Base-by-base conservation (phyloP, 2,113 vertebrate genomes). In the Apeltes quadracus region DNA sequence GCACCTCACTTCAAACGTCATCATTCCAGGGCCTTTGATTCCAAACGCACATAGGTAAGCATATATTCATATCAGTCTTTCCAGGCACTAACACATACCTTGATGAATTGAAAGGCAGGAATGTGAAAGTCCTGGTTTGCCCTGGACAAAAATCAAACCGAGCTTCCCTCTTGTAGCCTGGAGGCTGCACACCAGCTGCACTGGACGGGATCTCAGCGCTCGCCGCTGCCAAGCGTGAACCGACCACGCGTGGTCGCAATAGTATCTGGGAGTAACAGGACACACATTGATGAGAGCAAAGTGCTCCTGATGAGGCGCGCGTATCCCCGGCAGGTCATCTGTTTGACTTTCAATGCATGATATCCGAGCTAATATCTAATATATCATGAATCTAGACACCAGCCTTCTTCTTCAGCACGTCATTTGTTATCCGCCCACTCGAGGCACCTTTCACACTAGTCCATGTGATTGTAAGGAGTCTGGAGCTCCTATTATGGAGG, bases 71-170 rank as follows among this genome's bases (percentile, higher is more conserved):
- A 81, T 84, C 61, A 81, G 34, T 79, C 72, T 84, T 61, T 32
- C 56, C 79, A 5, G 54, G 82, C 75, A 76, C 78, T 71, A 86
- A 87, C 74, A 75, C 85, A 84, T 73, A 85, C 57, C n/a, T 65
- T 81, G 77, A 88, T 86, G 85, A 85, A 81, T 55, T 90, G 85
- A 90, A 91, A 88, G 73, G 78, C 69, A 81, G 72, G 87, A 90
- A 89, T 88, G 84, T 75, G 57, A 75, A 87, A 87, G 69, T 79
- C 79, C 69, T 78, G 68, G 74, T 79, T 81, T 88, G 73, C 81
- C 69, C 84, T 84, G 77, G 80, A 80, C 69, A 75, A 70, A 87
- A 90, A 87, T 90, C 83, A 89, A 87, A 89, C 76, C 81, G 84
- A 81, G 81, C 79, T 75, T 86, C 72, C 77, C 81, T 80, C 69